phyloP scores from a whole-genome alignment of 2,888 invertebrate species.

The Synanthedon myopaeformis region DNA sequence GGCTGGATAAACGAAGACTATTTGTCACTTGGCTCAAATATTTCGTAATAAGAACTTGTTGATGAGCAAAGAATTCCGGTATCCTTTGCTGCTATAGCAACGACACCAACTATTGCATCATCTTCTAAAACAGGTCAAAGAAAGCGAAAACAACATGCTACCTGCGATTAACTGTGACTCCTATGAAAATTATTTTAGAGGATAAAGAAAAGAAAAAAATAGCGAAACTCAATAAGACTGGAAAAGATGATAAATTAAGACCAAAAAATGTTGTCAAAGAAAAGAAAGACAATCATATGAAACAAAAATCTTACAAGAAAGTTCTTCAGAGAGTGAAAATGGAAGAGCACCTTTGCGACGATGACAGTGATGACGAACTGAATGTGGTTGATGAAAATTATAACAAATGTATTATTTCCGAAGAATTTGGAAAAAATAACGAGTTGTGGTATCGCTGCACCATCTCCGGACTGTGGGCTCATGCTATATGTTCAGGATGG shows the following conservation, averaged over 20 bases:
- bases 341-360: too few relatives aligned
- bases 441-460: too few relatives aligned
- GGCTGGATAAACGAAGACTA: constrained; percentile 20
- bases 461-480: too few relatives aligned
- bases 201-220: constrained; percentile 5
- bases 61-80: constrained; percentile 17
- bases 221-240: constrained; percentile 5
- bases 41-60: constrained; percentile 14
- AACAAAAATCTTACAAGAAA: too few relatives aligned
- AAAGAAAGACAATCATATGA: too few relatives aligned
- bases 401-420: too few relatives aligned
- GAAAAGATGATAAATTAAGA: constrained; percentile 7
- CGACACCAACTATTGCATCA: neutral
- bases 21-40: constrained; percentile 16
- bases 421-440: too few relatives aligned
- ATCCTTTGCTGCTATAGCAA: constrained; percentile 19
- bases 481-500: too few relatives aligned
- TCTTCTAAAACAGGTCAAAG: constrained; percentile 12
- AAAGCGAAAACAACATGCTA: constrained; percentile 10
- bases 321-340: too few relatives aligned
- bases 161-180: constrained; percentile 4
- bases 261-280: too few relatives aligned
- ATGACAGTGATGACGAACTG: too few relatives aligned
- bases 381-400: too few relatives aligned
- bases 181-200: constrained; percentile 4